Conservation (phyloP, 37 sponge, comb jelly and placozoan species). For the Theonella swinhoei region DNA sequence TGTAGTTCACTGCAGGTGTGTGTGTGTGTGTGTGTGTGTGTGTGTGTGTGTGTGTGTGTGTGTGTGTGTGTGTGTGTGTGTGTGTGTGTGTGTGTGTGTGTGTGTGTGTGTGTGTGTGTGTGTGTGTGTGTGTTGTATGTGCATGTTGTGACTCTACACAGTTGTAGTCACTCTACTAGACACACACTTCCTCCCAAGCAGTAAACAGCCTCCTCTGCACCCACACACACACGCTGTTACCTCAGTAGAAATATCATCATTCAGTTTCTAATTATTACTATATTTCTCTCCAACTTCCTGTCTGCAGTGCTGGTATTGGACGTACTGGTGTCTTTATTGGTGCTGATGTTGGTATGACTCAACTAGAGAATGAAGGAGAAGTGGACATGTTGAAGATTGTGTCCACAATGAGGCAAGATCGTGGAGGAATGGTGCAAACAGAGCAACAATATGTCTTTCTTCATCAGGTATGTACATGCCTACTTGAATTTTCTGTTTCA, state of each 20-base stretch:
- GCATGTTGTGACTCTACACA: too few species aligned
- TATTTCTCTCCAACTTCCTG: background rate
- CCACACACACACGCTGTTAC: too few species aligned
- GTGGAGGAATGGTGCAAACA: conserved; percentile 96
- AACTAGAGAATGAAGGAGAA: conserved; percentile 64
- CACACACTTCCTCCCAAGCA: too few species aligned
- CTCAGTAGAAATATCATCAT: too few species aligned
- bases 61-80: too few species aligned
- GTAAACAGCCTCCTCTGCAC: too few species aligned
- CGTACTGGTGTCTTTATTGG: conserved; percentile 89
- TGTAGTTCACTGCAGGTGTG: conserved; percentile 90
- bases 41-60: too few species aligned
- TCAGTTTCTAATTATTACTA: too few species aligned
- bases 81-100: too few species aligned
- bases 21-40: conserved; percentile 12
- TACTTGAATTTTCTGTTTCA: background rate
- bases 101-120: too few species aligned
- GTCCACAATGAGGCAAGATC: conserved; percentile 83
- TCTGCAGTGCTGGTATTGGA: conserved; percentile 84
- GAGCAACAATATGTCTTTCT: conserved; percentile 78
- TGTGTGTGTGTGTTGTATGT: too few species aligned
- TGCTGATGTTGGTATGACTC: conserved; percentile 74
- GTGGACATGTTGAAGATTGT: conserved; percentile 81
- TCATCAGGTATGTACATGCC: conserved; percentile 38
- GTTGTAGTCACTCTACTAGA: too few species aligned